Base-by-base conservation (phyloP, 1,140 invertebrate species). In the Bombus terrestris region DNA sequence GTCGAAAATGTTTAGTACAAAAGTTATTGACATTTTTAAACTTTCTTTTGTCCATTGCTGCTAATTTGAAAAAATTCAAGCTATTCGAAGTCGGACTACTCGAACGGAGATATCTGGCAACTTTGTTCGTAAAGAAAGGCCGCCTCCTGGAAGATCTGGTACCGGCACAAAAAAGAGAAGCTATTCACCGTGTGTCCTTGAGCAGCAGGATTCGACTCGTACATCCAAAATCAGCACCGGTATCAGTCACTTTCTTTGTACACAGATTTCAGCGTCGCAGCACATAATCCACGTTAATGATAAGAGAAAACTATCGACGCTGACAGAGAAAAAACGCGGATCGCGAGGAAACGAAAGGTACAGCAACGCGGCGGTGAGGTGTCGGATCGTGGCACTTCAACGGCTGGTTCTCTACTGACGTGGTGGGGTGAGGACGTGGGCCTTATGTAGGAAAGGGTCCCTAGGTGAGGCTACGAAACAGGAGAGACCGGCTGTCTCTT, bases 371-470 rank as follows among this genome's bases (percentile, higher is more conserved):
- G 68, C 72, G 53, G 62, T 25, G n/a, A 90, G 85, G 90, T 91
- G 76, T 79, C 87, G 71, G 81, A 74, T 86, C 86, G 88, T 88
- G 86, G 74, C 86, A 74, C 83, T 84, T 78, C 62, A 91, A 92
- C 91, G 91, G 90, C 89, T 92, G 86, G 84, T 90, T 92, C 85
- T 86, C 86, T 87, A 95, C 94, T 95, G 93, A 92, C 90, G 90
- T 88, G 88, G 90, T 89, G 86, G 92, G 91, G 91, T 85, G 79
- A 80, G 59, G 72, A 18, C 68, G 18, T 80, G 94, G 94, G 94
- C 93, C 94, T 95, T 95, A 95, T 94, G 94, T 95, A 95, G 93
- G 87, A 87, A 90, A 87, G 90, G 89, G 89, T 87, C 91, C 88
- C 86, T 90, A 89, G 88, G 88, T 90, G 32, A 90, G 85, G 62